phyloP scores from a whole-genome alignment of 1,140 invertebrate species.

The Ectropis grisescens region DNA sequence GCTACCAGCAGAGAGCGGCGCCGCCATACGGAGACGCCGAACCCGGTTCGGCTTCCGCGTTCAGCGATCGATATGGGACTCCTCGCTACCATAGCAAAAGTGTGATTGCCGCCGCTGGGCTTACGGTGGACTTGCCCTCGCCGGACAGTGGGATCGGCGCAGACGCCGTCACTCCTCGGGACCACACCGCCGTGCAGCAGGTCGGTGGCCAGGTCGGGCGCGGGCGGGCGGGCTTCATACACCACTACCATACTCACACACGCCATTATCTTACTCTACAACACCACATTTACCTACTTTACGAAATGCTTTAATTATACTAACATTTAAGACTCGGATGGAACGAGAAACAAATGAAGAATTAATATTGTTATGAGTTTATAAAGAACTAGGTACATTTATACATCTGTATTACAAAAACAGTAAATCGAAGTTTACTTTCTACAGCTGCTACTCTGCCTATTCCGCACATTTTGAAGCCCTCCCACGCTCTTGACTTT shows the following conservation, averaged over 20 bases:
- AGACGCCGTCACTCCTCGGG: constrained; percentile 90
- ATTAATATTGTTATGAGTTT: too few species aligned
- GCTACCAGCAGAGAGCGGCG: constrained; percentile 58
- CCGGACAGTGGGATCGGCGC: constrained; percentile 93
- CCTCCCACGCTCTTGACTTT: constrained; percentile 43
- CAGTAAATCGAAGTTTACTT: too few species aligned
- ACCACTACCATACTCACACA: constrained; percentile 16
- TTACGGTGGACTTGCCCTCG: constrained; percentile 92
- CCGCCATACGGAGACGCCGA: constrained; percentile 56
- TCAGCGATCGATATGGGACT: constrained; percentile 57
- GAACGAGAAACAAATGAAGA: too few species aligned
- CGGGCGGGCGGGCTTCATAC: constrained; percentile 42
- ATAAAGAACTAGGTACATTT: too few species aligned
- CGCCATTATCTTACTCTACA: constrained; percentile 13
- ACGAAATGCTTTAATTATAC: too few species aligned
- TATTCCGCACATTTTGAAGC: constrained; percentile 20
- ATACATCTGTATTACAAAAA: too few species aligned
- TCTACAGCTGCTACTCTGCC: too few species aligned
- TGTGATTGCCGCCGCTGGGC: constrained; percentile 76
- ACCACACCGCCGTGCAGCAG: constrained; percentile 90
- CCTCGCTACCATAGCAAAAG: constrained; percentile 66
- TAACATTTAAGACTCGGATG: too few species aligned
- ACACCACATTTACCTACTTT: too few species aligned
- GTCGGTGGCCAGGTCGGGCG: constrained; percentile 71
- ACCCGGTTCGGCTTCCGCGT: constrained; percentile 42